A percentile compares a stretch with the other conserved stretches of the same genome.
phyloP scores from a whole-genome alignment of 1,140 invertebrate species.

The Laodelphax striatellus region DNA sequence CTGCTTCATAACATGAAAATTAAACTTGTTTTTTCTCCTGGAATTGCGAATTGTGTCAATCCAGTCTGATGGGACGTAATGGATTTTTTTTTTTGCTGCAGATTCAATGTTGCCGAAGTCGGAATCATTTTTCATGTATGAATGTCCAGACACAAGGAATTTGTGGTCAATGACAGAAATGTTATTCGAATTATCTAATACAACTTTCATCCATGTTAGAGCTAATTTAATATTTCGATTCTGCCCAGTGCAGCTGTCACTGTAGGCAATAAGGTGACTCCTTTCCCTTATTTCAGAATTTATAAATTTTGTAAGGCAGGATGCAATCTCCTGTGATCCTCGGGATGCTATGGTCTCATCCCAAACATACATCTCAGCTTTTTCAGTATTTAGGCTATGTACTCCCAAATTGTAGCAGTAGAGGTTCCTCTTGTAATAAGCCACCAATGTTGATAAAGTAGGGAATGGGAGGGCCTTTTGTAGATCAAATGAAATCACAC shows the following conservation, averaged over 20 bases:
- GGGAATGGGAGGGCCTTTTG: conserved; percentile 15
- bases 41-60: not conserved
- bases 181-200: not conserved
- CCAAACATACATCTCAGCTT: conserved; percentile 19
- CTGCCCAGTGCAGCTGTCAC: conserved; percentile 13
- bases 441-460: not conserved
- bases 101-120: not conserved
- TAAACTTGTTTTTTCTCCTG: conserved; percentile 4
- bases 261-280: conserved; percentile 6
- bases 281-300: not conserved
- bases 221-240: conserved; percentile 16
- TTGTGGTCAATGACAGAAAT: not conserved
- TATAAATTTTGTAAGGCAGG: not conserved
- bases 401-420: conserved; percentile 17
- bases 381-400: conserved; percentile 13
- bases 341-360: conserved; percentile 14
- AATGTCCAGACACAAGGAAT: not conserved
- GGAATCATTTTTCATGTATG: not conserved
- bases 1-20: not conserved
- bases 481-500: conserved; percentile 1
- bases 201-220: conserved; percentile 17
- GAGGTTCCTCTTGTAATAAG: conserved; percentile 18
- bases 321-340: conserved; percentile 19
- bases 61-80: not conserved
- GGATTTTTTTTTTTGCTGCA: not conserved